Evolutionary conservation across 2,888 invertebrate genomes (phyloP).

Genomic region (Rambutsinella grinnellia): DNA sequence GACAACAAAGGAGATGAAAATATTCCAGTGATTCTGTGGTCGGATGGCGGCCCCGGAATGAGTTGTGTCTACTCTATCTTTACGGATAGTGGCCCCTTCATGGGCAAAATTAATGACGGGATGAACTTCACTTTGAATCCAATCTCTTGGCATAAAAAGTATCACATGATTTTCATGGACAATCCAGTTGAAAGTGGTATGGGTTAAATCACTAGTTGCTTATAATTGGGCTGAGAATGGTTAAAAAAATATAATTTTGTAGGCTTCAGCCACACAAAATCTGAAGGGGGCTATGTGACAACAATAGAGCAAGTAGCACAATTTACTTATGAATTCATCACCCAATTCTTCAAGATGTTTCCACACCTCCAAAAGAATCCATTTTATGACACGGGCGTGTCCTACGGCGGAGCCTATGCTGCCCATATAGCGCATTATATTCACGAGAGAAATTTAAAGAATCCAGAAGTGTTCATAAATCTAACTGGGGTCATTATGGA

Average conservation of each 20-base stretch:
- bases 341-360: conserved; percentile 52
- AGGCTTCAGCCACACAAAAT: conserved; percentile 54
- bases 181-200: conserved; percentile 69
- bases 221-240: not conserved
- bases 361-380: conserved; percentile 35
- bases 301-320: conserved; percentile 21
- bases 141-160: conserved; percentile 68
- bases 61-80: conserved; percentile 68
- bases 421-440: conserved; percentile 25
- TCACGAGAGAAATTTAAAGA: conserved; percentile 71
- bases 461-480: conserved; percentile 78
- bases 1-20: conserved; percentile 35
- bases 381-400: conserved; percentile 44
- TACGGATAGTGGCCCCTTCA: conserved; percentile 67
- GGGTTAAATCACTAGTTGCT: too few relatives aligned
- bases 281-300: conserved; percentile 32
- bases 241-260: not conserved
- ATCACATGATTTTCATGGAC: too few relatives aligned
- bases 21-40: conserved; percentile 69
- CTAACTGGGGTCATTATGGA: conserved; percentile 69
- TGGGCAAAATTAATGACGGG: conserved; percentile 64
- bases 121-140: conserved; percentile 67
- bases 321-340: conserved; percentile 40
- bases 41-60: conserved; percentile 70
- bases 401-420: conserved; percentile 43